A percentile compares a stretch with the other conserved stretches of the same genome.
These are phyloP conservation scores for Sarcophaga rosellei DNA, from an alignment of 2,888 invertebrate genomes.

Conservation along the genomic window DNA sequence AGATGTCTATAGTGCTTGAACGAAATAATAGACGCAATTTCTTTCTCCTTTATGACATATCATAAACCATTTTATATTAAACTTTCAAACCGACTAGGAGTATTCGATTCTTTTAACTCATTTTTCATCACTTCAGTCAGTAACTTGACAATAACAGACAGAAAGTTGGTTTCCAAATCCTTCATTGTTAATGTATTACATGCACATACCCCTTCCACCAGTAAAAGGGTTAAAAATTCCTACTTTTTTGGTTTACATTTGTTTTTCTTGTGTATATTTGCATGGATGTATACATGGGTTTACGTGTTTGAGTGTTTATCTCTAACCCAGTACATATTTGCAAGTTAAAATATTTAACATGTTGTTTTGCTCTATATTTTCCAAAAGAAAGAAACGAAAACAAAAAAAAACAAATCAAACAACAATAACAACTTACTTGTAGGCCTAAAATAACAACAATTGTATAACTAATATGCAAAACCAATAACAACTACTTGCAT, in stretches of 20 bases:
- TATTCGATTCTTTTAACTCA: too few species aligned
- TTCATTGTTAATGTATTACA: too few species aligned
- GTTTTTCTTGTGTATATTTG: not conserved
- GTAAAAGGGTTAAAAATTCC: not conserved
- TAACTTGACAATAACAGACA: too few species aligned
- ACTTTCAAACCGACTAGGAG: too few species aligned
- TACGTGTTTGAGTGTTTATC: not conserved
- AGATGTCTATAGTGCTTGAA: too few species aligned
- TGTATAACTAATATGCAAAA: not conserved
- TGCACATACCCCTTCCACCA: too few species aligned
- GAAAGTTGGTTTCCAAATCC: too few species aligned
- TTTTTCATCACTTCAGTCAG: too few species aligned
- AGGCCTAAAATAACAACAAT: slow-evolving; percentile 6
- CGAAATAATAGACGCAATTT: too few species aligned
- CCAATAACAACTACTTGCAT: too few species aligned
- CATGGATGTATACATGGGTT: not conserved
- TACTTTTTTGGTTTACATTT: not conserved
- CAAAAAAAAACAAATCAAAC: not conserved
- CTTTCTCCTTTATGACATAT: too few species aligned
- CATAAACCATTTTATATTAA: too few species aligned
- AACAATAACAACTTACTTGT: not conserved
- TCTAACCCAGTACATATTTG: slow-evolving; percentile 29
- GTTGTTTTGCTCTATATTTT: slow-evolving; percentile 10
- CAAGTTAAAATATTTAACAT: slow-evolving; percentile 11
- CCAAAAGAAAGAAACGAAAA: not conserved